phyloP scores from a whole-genome alignment of 2,113 vertebrate species.

The Trachemys scripta region DNA sequence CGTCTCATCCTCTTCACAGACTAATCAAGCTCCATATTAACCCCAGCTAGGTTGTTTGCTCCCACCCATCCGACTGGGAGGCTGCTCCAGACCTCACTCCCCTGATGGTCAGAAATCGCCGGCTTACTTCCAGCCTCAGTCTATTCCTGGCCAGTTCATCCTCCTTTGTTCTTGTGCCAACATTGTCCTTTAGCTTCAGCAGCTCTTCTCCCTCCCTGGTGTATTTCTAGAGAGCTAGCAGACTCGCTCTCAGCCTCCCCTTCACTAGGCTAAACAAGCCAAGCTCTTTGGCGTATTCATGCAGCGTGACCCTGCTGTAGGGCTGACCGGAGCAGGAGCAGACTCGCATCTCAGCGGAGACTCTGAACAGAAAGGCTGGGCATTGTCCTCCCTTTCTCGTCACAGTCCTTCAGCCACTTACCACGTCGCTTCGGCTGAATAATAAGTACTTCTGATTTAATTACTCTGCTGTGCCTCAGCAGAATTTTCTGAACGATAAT shows the following conservation, averaged over 20 bases:
- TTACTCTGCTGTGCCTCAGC: constrained; percentile 22
- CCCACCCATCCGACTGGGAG: background rate
- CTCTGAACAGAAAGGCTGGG: accelerated
- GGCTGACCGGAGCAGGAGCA: accelerated
- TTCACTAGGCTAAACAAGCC: background rate
- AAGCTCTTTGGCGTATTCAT: background rate
- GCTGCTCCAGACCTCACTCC: background rate
- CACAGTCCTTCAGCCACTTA: constrained; percentile 49
- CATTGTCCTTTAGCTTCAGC: background rate
- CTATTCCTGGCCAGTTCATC: background rate
- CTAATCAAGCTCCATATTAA: background rate
- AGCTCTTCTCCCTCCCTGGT: background rate
- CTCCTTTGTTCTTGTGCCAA: background rate
- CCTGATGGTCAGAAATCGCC: background rate
- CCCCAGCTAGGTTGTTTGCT: background rate
- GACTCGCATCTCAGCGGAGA: accelerated
- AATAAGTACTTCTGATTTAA: constrained; percentile 36
- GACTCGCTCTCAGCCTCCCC: background rate
- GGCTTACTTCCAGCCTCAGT: background rate
- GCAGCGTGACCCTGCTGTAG: background rate
- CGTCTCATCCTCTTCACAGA: background rate
- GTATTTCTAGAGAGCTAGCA: background rate
- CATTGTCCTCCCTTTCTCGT: background rate
- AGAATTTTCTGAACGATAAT: constrained; percentile 27
- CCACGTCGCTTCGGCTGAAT: constrained; percentile 35